phyloP scores from a whole-genome alignment of 1,140 invertebrate genomes.

The Bombus breviceps region DNA sequence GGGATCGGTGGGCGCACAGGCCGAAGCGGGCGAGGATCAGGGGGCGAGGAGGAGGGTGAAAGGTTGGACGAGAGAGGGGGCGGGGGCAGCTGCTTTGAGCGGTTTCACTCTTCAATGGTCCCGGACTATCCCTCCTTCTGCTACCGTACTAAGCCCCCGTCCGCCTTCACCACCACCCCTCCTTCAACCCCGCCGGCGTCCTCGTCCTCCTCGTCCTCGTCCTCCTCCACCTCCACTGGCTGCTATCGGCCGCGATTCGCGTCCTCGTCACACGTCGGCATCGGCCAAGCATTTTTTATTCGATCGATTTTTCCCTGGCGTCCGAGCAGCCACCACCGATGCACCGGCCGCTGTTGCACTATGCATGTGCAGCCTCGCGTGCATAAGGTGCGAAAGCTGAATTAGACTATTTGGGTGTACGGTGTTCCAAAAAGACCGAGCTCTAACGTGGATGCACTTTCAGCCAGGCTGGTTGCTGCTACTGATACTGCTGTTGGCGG shows the following conservation, averaged over 20 bases:
- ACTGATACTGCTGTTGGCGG: too few species aligned
- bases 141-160: conserved; percentile 62
- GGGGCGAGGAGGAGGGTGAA: conserved; percentile 47
- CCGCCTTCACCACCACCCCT: conserved; percentile 56
- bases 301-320: conserved; percentile 67
- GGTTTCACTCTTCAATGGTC: conserved; percentile 82
- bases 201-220: conserved; percentile 58
- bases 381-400: conserved; percentile 68
- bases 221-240: conserved; percentile 60
- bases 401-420: conserved; percentile 64
- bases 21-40: conserved; percentile 63
- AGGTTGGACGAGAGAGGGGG: conserved; percentile 60
- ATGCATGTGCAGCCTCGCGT: conserved; percentile 67
- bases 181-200: conserved; percentile 62
- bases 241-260: conserved; percentile 69
- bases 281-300: conserved; percentile 72
- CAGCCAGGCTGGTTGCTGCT: conserved; percentile 14
- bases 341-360: conserved; percentile 65
- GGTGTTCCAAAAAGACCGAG: conserved; percentile 58
- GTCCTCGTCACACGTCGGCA: conserved; percentile 72
- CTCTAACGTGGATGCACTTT: conserved; percentile 65
- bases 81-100: conserved; percentile 81
- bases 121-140: conserved; percentile 71
- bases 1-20: conserved; percentile 62
- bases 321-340: conserved; percentile 37